Conservation (phyloP, 2,888 invertebrate species). For the Sarcophaga variegata region DNA sequence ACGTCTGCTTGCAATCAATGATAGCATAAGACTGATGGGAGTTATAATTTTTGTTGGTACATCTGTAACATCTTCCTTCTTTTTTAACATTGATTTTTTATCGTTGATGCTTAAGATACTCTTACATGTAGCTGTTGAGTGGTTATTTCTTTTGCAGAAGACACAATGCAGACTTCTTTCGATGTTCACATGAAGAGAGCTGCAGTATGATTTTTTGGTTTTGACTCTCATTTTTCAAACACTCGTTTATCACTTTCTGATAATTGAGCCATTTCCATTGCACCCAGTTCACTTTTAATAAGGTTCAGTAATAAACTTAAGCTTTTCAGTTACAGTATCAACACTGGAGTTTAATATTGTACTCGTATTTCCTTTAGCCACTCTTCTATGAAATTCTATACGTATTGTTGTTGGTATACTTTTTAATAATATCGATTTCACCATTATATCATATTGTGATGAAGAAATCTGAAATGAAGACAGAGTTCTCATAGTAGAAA, state of each 20-base stretch:
- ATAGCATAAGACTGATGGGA: too few species aligned
- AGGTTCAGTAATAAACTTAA: slow-evolving; percentile 24
- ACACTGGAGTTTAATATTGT: too few species aligned
- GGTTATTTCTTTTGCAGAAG: slow-evolving; percentile 55
- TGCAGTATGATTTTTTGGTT: slow-evolving; percentile 6
- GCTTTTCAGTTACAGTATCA: neutral
- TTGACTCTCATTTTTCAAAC: neutral
- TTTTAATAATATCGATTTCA: slow-evolving; percentile 57
- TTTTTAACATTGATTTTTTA: neutral
- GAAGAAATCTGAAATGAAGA: slow-evolving; percentile 54
- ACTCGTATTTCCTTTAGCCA: too few species aligned
- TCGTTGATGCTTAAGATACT: slow-evolving; percentile 26
- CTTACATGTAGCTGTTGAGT: slow-evolving; percentile 46
- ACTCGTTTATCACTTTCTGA: slow-evolving; percentile 45
- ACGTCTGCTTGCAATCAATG: too few species aligned
- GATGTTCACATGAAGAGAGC: too few species aligned
- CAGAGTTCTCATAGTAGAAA: neutral
- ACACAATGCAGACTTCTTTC: slow-evolving; percentile 18
- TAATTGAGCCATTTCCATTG: slow-evolving; percentile 58
- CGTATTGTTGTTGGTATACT: slow-evolving; percentile 50
- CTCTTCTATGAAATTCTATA: slow-evolving; percentile 21
- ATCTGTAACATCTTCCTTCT: too few species aligned
- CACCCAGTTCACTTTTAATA: slow-evolving; percentile 58
- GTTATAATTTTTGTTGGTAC: too few species aligned
- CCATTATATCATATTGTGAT: slow-evolving; percentile 59